Percentiles rank a stretch among this genome's conserved stretches.
phyloP scores from a whole-genome alignment of 1,140 invertebrate species.

The Leguminivora glycinivorella region DNA sequence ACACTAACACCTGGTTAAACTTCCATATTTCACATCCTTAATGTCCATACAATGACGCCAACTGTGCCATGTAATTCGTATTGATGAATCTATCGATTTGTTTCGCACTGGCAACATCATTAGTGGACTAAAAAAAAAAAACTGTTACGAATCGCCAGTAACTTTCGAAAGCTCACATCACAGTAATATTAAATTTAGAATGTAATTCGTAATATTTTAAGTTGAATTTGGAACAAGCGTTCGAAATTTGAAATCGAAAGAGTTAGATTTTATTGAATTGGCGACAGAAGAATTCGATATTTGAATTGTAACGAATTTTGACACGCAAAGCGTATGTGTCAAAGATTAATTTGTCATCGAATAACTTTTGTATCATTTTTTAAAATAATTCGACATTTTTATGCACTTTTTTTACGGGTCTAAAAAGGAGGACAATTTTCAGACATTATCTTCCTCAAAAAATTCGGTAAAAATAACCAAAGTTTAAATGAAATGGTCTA shows the following conservation, averaged over 20 bases:
- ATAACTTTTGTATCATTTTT: no score
- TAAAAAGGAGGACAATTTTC: no score
- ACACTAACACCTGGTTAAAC: not conserved
- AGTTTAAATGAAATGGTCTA: not conserved
- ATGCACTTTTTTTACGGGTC: no score
- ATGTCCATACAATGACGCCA: conserved; percentile 25
- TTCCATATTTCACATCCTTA: conserved; percentile 1
- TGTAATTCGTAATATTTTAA: not conserved
- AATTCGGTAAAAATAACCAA: not conserved
- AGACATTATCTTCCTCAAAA: not conserved
- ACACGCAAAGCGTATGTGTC: not conserved
- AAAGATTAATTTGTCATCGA: not conserved
- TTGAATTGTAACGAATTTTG: conserved; percentile 20
- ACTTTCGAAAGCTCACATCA: not conserved
- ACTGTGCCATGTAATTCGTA: conserved; percentile 61
- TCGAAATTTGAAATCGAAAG: conserved; percentile 5
- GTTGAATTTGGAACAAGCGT: not conserved
- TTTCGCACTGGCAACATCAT: conserved; percentile 25
- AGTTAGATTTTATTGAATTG: conserved; percentile 10
- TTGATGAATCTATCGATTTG: conserved; percentile 58
- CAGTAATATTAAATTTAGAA: not conserved
- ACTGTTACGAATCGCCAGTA: not conserved
- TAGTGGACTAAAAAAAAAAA: conserved; percentile 6
- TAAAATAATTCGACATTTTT: not conserved
- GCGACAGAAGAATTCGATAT: not conserved